Conservation (phyloP, 1,140 invertebrate genomes). For the Psix sp. region DNA sequence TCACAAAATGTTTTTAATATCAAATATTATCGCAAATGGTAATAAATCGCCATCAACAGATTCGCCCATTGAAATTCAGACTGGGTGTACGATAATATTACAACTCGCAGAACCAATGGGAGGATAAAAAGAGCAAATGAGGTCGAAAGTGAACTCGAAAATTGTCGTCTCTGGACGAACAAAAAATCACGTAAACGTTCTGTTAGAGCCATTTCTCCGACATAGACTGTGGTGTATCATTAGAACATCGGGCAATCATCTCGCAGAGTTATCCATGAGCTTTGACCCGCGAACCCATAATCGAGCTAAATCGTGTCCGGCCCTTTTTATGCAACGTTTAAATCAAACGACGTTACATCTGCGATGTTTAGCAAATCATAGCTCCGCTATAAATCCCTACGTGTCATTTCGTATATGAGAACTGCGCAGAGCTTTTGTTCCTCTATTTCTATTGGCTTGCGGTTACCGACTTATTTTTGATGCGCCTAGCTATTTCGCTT, state of each 20-base stretch:
- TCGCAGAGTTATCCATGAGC: slow-evolving; percentile 66
- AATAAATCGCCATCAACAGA: too few species aligned
- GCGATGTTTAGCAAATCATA: slow-evolving; percentile 35
- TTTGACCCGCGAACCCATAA: slow-evolving; percentile 70
- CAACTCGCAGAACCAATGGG: not conserved
- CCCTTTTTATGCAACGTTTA: slow-evolving; percentile 69
- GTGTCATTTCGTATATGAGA: slow-evolving; percentile 24
- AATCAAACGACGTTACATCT: slow-evolving; percentile 60
- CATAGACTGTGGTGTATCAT: slow-evolving; percentile 64
- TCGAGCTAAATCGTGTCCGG: slow-evolving; percentile 72
- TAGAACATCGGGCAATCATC: slow-evolving; percentile 70
- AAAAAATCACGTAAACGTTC: slow-evolving; percentile 40
- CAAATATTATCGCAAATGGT: too few species aligned
- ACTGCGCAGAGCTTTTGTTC: slow-evolving; percentile 24
- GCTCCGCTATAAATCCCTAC: slow-evolving; percentile 14
- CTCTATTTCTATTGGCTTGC: slow-evolving; percentile 25
- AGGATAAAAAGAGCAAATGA: not conserved
- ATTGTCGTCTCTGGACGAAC: slow-evolving; percentile 25
- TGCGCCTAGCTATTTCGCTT: slow-evolving; percentile 34
- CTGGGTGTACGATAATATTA: too few species aligned
- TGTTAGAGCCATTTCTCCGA: slow-evolving; percentile 37
- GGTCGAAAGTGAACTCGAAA: slow-evolving; percentile 27
- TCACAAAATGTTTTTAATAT: too few species aligned
- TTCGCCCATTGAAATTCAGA: too few species aligned
- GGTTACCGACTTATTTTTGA: slow-evolving; percentile 37